Base-by-base conservation (phyloP, 1,140 invertebrate species). In the Drosophila novamexicana region DNA sequence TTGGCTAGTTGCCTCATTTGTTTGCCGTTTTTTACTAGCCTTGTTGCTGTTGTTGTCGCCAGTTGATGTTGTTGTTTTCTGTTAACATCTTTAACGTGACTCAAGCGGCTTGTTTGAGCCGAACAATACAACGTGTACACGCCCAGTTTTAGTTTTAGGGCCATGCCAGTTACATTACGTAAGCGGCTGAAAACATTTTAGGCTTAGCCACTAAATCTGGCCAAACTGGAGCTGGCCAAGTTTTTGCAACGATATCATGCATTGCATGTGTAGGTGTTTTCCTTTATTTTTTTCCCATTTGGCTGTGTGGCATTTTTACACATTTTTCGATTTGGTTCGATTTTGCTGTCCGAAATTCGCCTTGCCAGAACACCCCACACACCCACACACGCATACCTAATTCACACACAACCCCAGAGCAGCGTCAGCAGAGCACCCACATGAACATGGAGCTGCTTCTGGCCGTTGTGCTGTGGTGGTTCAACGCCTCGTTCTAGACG, bases 401-500 rank as follows among this genome's bases (percentile, higher is more conserved):
- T 7, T 12, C 22, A 44, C 18, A 29, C 22, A 29, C 22, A 29
- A 29, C 22, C 22, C n/a, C 12, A 40, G 12, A 29, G 6, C 40
- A 29, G 16, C 36, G 45, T 54, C 49, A n/a, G n/a, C 12, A 54
- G 39, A 36, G 64, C 73, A 67, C 63, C 74, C 57, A 67, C 63
- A 70, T 68, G 45, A 29, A 34, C 12, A 50, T 42, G 36, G 32
- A 54, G 36, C 16, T 40, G 53, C 42, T 40, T 53, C 37, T 37
- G 16, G 53, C 44, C 53, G 39, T 22, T 52, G 36, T 59, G 14
- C 6, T 50, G 64, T 49, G 53, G 62, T 79, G 79, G 85, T 89
- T 81, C 85, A 88, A 88, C 84, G 84, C 84, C 84, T 88, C 85
- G 80, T 89, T 89, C 85, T 89, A 70, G 68, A 63, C 71, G 84